Percentiles rank a stretch among this genome's conserved stretches.
phyloP scores from a whole-genome alignment of 2,113 vertebrate genomes.

The Marmota monax region DNA sequence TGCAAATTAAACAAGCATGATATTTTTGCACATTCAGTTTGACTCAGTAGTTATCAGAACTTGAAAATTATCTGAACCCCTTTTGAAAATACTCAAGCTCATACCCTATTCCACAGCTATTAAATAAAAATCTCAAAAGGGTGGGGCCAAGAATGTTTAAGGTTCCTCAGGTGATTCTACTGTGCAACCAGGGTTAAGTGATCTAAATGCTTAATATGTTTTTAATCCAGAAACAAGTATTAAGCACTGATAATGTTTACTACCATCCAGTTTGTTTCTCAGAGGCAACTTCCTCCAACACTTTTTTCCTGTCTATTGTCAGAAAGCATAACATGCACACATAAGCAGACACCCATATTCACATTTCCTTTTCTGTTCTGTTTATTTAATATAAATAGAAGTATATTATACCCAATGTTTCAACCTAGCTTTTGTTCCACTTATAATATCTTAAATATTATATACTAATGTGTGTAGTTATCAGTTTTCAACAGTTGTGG shows the following conservation, averaged over 20 bases:
- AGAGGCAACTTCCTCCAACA: not conserved
- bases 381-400: conserved; percentile 1
- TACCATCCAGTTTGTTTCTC: not conserved
- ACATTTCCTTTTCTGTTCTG: not conserved
- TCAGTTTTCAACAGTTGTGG: not conserved
- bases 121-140: not conserved
- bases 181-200: not conserved
- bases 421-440: not conserved
- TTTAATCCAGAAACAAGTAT: not conserved
- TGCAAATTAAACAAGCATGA: not conserved
- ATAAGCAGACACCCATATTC: not conserved
- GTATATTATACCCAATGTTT: not conserved
- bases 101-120: not conserved
- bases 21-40: not conserved
- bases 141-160: not conserved
- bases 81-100: not conserved
- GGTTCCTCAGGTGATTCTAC: conserved; percentile 1
- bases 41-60: not conserved
- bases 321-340: not conserved
- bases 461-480: not conserved
- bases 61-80: not conserved
- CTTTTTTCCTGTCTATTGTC: not conserved
- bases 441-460: not conserved
- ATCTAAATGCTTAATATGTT: not conserved
- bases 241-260: not conserved